Conservation (phyloP, 2,797 vertebrate species). For the Arnoldichthys spilopterus region DNA sequence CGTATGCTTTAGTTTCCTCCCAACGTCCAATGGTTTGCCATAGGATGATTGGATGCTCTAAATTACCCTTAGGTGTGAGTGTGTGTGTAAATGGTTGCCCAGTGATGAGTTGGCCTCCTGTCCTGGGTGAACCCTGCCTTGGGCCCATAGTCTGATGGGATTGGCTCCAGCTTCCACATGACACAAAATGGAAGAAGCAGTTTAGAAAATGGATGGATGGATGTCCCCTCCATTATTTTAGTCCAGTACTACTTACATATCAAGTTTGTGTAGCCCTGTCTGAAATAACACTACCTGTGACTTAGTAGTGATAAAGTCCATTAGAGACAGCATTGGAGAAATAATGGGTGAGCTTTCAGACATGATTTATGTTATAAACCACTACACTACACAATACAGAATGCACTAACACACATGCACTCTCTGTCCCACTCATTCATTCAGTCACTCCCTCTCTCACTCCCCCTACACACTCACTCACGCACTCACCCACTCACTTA, state of each 20-base stretch:
- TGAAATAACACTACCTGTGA: conserved; percentile 9
- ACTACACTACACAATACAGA: conserved; percentile 38
- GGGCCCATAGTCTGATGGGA: too few species aligned
- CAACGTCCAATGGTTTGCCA: too few species aligned
- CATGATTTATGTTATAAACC: conserved; percentile 44
- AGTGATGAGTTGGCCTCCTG: too few species aligned
- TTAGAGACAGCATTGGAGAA: neutral
- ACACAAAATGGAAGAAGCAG: too few species aligned
- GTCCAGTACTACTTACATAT: conserved; percentile 2
- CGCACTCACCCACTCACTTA: neutral
- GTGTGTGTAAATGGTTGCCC: too few species aligned
- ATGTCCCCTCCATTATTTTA: neutral
- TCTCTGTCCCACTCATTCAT: neutral
- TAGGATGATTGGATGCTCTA: too few species aligned
- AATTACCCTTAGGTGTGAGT: too few species aligned
- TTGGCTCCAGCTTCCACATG: too few species aligned
- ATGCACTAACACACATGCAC: conserved; percentile 7
- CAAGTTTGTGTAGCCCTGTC: neutral
- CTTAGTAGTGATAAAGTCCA: conserved; percentile 7
- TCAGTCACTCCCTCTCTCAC: neutral
- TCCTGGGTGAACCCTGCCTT: too few species aligned
- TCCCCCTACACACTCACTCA: neutral
- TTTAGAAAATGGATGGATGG: too few species aligned
- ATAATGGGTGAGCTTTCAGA: conserved; percentile 30
- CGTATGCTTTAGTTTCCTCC: too few species aligned